Evolutionary conservation across 2,797 vertebrate genomes (phyloP).

Genomic region (Acomys russatus): DNA sequence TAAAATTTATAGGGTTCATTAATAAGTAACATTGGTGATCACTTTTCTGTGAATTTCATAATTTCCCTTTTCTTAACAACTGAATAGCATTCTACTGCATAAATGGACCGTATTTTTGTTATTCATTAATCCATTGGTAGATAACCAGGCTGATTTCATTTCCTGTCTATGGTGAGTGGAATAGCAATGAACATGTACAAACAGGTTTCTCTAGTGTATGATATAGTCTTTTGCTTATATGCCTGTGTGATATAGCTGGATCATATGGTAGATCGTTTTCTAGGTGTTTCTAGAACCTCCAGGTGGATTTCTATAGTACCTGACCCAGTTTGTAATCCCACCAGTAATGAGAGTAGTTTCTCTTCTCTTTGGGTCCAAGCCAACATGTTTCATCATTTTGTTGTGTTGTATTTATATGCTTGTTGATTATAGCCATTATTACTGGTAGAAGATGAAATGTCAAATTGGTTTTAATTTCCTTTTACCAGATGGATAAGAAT

Average conservation of each 20-base stretch:
- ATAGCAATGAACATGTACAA: no score
- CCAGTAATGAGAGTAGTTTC: background rate
- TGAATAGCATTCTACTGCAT: background rate
- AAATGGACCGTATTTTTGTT: background rate
- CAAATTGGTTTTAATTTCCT: background rate
- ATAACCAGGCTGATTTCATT: background rate
- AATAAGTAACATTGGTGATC: background rate
- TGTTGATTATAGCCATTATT: background rate
- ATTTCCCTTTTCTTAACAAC: background rate
- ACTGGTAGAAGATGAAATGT: background rate
- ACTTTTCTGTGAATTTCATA: background rate
- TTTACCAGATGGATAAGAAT: background rate
- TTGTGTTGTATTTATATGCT: background rate
- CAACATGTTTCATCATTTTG: background rate
- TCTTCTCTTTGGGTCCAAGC: background rate
- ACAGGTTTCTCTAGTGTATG: background rate
- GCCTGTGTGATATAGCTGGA: background rate
- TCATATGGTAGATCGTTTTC: no score
- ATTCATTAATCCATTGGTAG: background rate
- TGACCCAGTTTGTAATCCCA: background rate
- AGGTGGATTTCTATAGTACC: background rate
- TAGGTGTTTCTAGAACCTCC: background rate
- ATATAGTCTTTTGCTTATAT: background rate
- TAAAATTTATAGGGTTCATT: background rate
- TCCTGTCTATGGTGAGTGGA: background rate